A percentile compares a stretch with the other conserved stretches of the same genome.
Evolutionary conservation across 2,888 invertebrate genomes (phyloP).

Genomic region (Drosophila nigritarsus): DNA sequence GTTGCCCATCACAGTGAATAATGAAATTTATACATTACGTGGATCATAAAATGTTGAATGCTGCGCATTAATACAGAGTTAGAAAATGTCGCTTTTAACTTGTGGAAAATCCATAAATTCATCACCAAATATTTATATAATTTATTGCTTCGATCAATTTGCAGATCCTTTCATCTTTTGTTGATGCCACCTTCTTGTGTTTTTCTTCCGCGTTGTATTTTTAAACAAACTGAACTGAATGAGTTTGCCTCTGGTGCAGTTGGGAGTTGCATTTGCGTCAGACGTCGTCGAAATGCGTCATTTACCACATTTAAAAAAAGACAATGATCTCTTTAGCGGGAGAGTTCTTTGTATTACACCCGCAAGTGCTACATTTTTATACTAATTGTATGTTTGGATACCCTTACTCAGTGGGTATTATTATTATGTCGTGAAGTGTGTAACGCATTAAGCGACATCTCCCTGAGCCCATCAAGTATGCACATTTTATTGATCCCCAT

Average conservation of each 20-base stretch:
- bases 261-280: slow-evolving; percentile 72
- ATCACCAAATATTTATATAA: slow-evolving; percentile 21
- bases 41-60: slow-evolving; percentile 28
- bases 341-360: slow-evolving; percentile 30
- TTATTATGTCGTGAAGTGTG: background rate
- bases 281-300: slow-evolving; percentile 63
- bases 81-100: slow-evolving; percentile 22
- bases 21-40: slow-evolving; percentile 15
- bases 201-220: slow-evolving; percentile 66
- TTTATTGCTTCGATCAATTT: slow-evolving; percentile 15
- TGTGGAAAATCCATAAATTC: slow-evolving; percentile 36
- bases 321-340: slow-evolving; percentile 10
- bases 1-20: slow-evolving; percentile 30
- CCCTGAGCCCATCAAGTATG: background rate
- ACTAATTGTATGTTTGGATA: background rate
- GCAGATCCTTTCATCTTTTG: slow-evolving; percentile 7
- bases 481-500: background rate
- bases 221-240: slow-evolving; percentile 19
- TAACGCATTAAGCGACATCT: background rate
- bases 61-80: slow-evolving; percentile 22
- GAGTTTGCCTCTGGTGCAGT: slow-evolving; percentile 44
- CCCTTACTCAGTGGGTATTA: background rate
- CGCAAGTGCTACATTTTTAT: slow-evolving; percentile 12
- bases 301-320: slow-evolving; percentile 43
- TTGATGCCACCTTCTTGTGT: slow-evolving; percentile 16